Evolutionary conservation across 1,140 invertebrate genomes (phyloP).

Genomic region (Drosophila trapezifrons): DNA sequence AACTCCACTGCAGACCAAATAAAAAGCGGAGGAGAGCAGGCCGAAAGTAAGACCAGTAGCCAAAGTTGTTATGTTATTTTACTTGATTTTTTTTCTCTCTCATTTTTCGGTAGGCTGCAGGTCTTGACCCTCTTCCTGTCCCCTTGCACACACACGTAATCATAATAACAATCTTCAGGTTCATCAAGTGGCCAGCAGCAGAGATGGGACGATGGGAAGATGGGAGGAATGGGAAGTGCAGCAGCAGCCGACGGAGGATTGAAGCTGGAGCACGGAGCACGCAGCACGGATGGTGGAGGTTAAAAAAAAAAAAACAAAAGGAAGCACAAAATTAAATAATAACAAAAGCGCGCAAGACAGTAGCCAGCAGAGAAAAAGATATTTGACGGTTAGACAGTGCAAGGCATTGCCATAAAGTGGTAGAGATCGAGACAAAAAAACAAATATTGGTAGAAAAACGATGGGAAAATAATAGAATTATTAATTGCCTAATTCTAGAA

Average conservation of each 20-base stretch:
- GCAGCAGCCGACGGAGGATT: conserved; percentile 9
- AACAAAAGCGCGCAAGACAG: conserved; percentile 75
- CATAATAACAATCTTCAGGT: conserved; percentile 55
- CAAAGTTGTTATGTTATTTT: conserved; percentile 64
- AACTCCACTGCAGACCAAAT: conserved; percentile 51
- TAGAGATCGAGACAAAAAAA: no score
- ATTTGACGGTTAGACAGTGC: conserved; percentile 37
- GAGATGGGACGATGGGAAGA: conserved; percentile 18
- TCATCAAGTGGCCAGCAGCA: conserved; percentile 47
- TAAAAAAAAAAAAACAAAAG: conserved; percentile 48
- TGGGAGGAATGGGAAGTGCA: conserved; percentile 41
- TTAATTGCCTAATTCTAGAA: neutral
- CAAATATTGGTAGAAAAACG: neutral
- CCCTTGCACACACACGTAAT: conserved; percentile 39
- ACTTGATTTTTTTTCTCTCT: conserved; percentile 14
- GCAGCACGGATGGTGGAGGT: conserved; percentile 1
- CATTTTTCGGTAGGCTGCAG: conserved; percentile 43
- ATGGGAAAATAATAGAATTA: neutral
- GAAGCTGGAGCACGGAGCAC: conserved; percentile 12
- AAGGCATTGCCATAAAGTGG: neutral
- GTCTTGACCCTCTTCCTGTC: conserved; percentile 60
- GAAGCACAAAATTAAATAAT: conserved; percentile 71
- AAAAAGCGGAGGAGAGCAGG: conserved; percentile 15
- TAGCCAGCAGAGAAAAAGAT: conserved; percentile 54
- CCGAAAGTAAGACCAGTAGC: conserved; percentile 75